Conservation (phyloP, 2,113 vertebrate genomes). For the Aspidoscelis tigris region DNA sequence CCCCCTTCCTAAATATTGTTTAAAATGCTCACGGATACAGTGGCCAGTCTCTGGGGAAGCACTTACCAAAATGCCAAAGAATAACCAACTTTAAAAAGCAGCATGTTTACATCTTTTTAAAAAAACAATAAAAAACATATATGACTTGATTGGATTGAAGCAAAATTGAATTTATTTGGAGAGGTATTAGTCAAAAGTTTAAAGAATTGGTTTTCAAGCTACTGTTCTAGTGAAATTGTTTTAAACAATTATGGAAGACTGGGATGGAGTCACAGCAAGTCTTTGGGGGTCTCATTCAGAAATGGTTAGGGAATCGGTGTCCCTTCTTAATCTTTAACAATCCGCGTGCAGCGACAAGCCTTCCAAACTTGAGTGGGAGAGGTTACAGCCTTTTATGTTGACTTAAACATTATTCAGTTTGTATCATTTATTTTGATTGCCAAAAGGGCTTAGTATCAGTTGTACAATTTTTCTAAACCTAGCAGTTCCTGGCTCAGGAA, state of each 20-base stretch:
- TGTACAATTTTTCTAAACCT: conserved; percentile 75
- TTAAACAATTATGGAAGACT: conserved; percentile 37
- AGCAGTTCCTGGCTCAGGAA: conserved; percentile 81
- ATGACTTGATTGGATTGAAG: conserved; percentile 62
- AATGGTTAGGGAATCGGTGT: conserved; percentile 24
- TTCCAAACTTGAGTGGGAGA: conserved; percentile 49
- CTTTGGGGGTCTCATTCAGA: conserved; percentile 52
- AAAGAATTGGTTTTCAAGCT: conserved; percentile 63
- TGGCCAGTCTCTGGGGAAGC: conserved; percentile 76
- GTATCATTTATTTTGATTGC: conserved; percentile 63
- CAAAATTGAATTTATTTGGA: conserved; percentile 33
- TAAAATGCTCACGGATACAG: conserved; percentile 73
- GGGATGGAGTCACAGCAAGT: conserved; percentile 28
- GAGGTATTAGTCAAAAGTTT: conserved; percentile 52
- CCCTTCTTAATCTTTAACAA: conserved; percentile 32
- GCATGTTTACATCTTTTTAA: conserved; percentile 58
- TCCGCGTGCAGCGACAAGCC: conserved; percentile 60
- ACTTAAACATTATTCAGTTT: conserved; percentile 57
- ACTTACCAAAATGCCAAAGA: conserved; percentile 90
- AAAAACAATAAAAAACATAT: conserved; percentile 55
- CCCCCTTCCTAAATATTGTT: conserved; percentile 69
- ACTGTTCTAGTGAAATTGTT: conserved; percentile 44
- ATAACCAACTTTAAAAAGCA: conserved; percentile 75
- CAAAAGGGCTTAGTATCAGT: conserved; percentile 79
- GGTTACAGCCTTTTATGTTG: conserved; percentile 55